A percentile compares a stretch with the other conserved stretches of the same genome.
Conservation (phyloP, 2,113 vertebrate species). For the Zosterops hypoxanthus region DNA sequence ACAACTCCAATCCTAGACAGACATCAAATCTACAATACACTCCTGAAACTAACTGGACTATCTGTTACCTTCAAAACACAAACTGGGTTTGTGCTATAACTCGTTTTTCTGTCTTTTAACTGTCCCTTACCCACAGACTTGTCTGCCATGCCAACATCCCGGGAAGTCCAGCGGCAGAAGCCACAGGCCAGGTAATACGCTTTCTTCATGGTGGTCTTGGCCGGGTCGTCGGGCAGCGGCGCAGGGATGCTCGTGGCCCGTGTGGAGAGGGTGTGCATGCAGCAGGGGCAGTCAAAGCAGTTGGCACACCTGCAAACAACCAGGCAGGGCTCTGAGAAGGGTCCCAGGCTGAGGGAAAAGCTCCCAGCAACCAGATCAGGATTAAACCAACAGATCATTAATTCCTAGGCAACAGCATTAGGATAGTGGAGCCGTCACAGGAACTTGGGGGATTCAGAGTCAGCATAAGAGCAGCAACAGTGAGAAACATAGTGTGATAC, state of each 20-base stretch:
- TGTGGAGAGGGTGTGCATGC: constrained; percentile 98
- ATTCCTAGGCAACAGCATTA: background rate
- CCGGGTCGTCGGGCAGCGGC: constrained; percentile 92
- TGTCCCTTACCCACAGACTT: constrained; percentile 92
- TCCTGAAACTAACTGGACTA: background rate
- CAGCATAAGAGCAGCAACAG: background rate
- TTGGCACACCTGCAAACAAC: constrained; percentile 87
- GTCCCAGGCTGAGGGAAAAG: background rate
- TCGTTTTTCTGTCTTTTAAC: background rate
- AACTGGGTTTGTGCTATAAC: background rate
- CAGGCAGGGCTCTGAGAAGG: background rate
- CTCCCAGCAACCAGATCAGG: background rate
- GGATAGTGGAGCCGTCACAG: background rate
- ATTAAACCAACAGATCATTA: background rate
- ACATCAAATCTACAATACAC: accelerated
- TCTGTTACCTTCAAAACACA: background rate
- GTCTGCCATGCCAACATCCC: constrained; percentile 98
- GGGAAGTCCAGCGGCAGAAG: constrained; percentile 98
- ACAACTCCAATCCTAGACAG: background rate
- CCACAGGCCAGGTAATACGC: constrained; percentile 97
- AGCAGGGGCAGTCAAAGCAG: constrained; percentile 98
- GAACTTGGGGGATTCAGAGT: background rate
- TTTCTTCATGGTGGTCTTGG: constrained; percentile 98
- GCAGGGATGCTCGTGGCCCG: constrained; percentile 95
- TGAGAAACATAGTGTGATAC: background rate